Base-by-base conservation (phyloP, 2,888 invertebrate species). In the Drosophila picticornis region DNA sequence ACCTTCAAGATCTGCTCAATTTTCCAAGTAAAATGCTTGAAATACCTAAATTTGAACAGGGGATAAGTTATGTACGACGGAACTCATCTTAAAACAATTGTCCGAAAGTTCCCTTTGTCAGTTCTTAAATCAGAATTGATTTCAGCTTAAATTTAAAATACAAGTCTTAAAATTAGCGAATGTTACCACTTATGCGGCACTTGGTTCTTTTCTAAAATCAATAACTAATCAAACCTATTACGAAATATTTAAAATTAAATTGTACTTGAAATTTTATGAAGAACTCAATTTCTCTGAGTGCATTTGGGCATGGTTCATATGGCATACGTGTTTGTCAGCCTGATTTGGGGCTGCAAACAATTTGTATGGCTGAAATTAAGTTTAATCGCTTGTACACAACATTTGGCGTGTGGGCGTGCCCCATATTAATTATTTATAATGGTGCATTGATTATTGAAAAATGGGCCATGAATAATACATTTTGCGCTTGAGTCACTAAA, bases 401-500 rank as follows among this genome's bases (percentile, higher is more conserved):
- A 27, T 40, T 46, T 46, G 38, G 38, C 50, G 52, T 46, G 48
- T 58, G 51, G 55, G 53, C 57, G 65, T 46, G 72, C 61, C 55
- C 50, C 10, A 43, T 43, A 72, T 77, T 77, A 72, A 77, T 75
- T 77, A 75, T 75, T 62, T 63, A 72, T 66, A 77, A 76, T 72
- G 66, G 53, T 55, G 77, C 72, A 75, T 75, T 72, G 75, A 75
- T 75, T 77, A 75, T 77, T 77, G 64, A 71, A 77, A 76, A 75
- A 71, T 77, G 65, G 22, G 43, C 71, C 48, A 77, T 77, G 77
- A 65, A 71, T 65, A 58, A 65, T 51, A 58, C 58, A 75, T 62
- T 58, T 50, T 40, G 48, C 27, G 58, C 72, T 53, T 58, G 68
- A 67, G 78, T 65, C 87, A 84, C 81, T 83, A 84, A 83, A 84